phyloP scores from a whole-genome alignment of 2,888 invertebrate species.

The Cosmia pyralina region DNA sequence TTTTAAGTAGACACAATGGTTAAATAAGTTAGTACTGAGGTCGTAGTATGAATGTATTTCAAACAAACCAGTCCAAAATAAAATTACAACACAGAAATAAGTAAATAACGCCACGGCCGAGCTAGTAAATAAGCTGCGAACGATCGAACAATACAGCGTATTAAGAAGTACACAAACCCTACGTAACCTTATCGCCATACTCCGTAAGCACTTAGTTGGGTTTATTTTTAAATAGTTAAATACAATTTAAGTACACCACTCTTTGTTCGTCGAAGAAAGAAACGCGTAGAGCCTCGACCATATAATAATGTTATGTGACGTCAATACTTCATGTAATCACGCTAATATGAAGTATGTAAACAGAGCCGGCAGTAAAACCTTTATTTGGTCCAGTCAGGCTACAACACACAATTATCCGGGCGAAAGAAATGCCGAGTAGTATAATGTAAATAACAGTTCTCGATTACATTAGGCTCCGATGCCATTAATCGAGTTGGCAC shows the following conservation, averaged over 20 bases:
- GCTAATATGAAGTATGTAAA: slow-evolving; percentile 58
- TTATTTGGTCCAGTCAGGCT: slow-evolving; percentile 64
- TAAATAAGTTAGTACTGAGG: background rate
- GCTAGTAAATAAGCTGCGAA: slow-evolving; percentile 41
- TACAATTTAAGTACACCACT: slow-evolving; percentile 38
- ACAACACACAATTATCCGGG: slow-evolving; percentile 47
- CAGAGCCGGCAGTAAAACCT: slow-evolving; percentile 51
- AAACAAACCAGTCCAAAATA: slow-evolving; percentile 13
- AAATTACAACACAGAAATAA: slow-evolving; percentile 19
- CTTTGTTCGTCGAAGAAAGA: slow-evolving; percentile 49
- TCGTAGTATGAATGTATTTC: background rate
- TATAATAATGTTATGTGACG: slow-evolving; percentile 59
- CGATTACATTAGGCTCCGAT: slow-evolving; percentile 56
- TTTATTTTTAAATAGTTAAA: slow-evolving; percentile 57
- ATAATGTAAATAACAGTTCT: slow-evolving; percentile 59
- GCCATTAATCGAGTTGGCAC: slow-evolving; percentile 64
- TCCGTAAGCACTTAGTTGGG: slow-evolving; percentile 49
- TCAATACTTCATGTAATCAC: slow-evolving; percentile 60
- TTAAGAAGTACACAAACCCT: slow-evolving; percentile 52
- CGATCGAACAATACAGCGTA: slow-evolving; percentile 37
- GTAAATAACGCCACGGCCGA: slow-evolving; percentile 24
- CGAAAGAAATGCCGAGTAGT: slow-evolving; percentile 51
- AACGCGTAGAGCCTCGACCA: slow-evolving; percentile 33
- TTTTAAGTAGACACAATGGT: background rate
- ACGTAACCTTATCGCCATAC: slow-evolving; percentile 59